phyloP scores from a whole-genome alignment of 2,113 vertebrate genomes.

The Dipodomys merriami region DNA sequence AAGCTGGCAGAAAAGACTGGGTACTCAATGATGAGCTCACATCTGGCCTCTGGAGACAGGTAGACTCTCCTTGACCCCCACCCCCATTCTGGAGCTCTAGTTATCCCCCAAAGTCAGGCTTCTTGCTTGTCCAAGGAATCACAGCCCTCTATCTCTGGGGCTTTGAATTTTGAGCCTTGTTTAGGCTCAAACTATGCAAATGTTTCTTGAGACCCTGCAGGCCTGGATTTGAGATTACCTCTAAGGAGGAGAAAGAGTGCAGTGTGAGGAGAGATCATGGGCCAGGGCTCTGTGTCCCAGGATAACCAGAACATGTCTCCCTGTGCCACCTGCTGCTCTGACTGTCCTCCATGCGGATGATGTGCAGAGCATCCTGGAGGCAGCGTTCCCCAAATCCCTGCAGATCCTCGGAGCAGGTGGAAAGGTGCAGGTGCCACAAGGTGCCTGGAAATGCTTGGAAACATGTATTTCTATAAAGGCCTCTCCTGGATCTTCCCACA shows the following conservation, averaged over 20 bases:
- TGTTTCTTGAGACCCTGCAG: not conserved
- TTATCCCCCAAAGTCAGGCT: not conserved
- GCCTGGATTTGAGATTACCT: too few species aligned
- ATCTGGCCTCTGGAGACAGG: not conserved
- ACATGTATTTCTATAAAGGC: not conserved
- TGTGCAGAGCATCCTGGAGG: rapidly evolving
- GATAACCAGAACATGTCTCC: not conserved
- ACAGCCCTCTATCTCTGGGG: not conserved
- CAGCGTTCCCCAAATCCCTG: not conserved
- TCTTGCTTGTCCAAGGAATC: not conserved
- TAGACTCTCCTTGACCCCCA: not conserved
- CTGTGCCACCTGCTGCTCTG: not conserved
- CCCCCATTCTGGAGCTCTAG: rapidly evolving
- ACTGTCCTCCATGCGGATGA: not conserved
- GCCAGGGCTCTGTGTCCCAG: not conserved
- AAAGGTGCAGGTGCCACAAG: too few species aligned
- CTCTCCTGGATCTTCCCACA: not conserved
- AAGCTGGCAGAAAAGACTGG: not conserved
- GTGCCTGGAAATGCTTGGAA: not conserved
- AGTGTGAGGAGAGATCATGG: not conserved
- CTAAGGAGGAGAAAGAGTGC: too few species aligned
- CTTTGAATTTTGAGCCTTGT: not conserved
- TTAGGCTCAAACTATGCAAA: not conserved
- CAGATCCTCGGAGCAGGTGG: not conserved
- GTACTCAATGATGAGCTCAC: too few species aligned